Evolutionary conservation across 2,113 vertebrate species (phyloP).

Genomic region (Leucosticte australis): DNA sequence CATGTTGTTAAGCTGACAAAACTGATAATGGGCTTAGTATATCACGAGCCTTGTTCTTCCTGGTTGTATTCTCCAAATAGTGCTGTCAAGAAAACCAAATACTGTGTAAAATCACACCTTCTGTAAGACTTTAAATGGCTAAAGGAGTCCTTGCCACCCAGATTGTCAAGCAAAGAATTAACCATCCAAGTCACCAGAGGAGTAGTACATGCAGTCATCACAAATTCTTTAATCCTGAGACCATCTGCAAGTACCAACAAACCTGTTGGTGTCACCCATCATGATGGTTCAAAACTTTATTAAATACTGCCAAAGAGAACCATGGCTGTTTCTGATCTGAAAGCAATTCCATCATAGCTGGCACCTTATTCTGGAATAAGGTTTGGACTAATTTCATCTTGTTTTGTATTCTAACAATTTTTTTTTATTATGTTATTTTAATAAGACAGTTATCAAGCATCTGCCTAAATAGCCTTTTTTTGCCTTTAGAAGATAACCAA

Average conservation of each 20-base stretch:
- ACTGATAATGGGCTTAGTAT: neutral
- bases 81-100: rapidly evolving
- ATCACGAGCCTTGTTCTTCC: neutral
- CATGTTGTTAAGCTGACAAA: neutral
- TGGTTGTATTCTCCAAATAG: neutral
- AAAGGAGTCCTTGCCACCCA: neutral
- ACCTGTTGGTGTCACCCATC: neutral
- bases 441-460: neutral
- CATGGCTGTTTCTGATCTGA: neutral
- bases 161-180: neutral
- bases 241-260: neutral
- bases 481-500: neutral
- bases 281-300: neutral
- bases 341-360: neutral
- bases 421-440: neutral
- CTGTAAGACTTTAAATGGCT: neutral
- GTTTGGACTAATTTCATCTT: neutral
- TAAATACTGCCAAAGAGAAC: neutral
- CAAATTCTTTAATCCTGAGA: neutral
- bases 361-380: neutral
- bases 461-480: neutral
- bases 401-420: neutral
- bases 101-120: neutral
- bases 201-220: rapidly evolving
- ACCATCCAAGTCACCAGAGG: neutral